Conservation (phyloP, 2,888 invertebrate genomes). For the Caenorhabditis sp. region DNA sequence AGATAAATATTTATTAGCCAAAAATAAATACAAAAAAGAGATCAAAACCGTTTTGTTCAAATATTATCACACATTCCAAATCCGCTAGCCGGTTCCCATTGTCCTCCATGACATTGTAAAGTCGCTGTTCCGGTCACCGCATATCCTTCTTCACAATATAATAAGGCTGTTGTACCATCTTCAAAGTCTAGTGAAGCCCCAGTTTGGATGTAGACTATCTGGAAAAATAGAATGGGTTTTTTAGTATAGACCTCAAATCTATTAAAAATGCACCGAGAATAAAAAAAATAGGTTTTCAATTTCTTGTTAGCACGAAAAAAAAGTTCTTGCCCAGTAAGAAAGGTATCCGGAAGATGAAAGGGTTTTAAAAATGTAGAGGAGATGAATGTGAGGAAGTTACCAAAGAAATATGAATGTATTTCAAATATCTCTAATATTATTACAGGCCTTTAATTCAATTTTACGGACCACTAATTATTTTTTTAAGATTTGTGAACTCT, state of each 20-base stretch:
- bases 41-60: slow-evolving; percentile 8
- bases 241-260: not conserved
- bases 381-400: too few species aligned
- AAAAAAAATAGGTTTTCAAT: too few species aligned
- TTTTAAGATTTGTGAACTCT: too few species aligned
- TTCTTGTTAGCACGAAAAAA: too few species aligned
- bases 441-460: too few species aligned
- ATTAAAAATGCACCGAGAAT: too few species aligned
- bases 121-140: slow-evolving; percentile 50
- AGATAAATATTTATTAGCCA: too few species aligned
- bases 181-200: slow-evolving; percentile 41
- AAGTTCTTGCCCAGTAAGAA: too few species aligned
- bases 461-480: too few species aligned
- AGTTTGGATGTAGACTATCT: slow-evolving; percentile 49
- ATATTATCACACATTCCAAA: slow-evolving; percentile 47
- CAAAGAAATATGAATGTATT: too few species aligned
- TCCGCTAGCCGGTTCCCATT: slow-evolving; percentile 41
- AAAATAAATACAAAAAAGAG: not conserved
- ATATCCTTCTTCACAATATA: slow-evolving; percentile 47
- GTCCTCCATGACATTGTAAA: slow-evolving; percentile 29
- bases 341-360: too few species aligned
- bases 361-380: too few species aligned
- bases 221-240: not conserved
- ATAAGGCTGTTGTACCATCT: slow-evolving; percentile 48
- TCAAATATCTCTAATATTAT: not conserved